Evolutionary conservation across 1,140 invertebrate genomes (phyloP).

Genomic region (Tetramorium simillimum): DNA sequence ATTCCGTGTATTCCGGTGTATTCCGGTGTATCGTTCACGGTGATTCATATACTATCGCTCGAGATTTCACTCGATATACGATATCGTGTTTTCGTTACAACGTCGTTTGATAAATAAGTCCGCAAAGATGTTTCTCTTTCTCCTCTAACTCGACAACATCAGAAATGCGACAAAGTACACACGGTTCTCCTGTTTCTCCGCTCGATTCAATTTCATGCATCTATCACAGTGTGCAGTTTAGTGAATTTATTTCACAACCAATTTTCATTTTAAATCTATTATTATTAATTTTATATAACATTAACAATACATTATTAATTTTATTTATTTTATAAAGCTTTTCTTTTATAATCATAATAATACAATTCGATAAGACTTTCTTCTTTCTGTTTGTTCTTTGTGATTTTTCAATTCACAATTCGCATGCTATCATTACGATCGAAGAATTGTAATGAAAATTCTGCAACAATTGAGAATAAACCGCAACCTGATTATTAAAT

Average conservation of each 20-base stretch:
- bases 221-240: neutral
- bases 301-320: too few species aligned
- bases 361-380: neutral
- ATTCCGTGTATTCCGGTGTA: neutral
- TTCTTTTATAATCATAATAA: neutral
- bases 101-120: neutral
- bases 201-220: neutral
- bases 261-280: too few species aligned
- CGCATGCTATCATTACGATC: neutral
- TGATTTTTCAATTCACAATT: neutral
- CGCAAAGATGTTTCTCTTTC: neutral
- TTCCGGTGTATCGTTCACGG: neutral
- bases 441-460: too few species aligned
- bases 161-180: neutral
- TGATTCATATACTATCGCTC: neutral
- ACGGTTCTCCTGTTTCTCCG: neutral
- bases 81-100: neutral
- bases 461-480: slow-evolving; percentile 13
- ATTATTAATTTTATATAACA: too few species aligned
- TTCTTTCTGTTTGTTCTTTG: neutral
- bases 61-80: neutral
- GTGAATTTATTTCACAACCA: neutral
- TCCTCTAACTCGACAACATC: neutral
- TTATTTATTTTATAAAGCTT: neutral
- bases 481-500: slow-evolving; percentile 40